These are phyloP conservation scores for Ochotona princeps DNA, from an alignment of 2,113 vertebrate genomes.

Conservation along the genomic window DNA sequence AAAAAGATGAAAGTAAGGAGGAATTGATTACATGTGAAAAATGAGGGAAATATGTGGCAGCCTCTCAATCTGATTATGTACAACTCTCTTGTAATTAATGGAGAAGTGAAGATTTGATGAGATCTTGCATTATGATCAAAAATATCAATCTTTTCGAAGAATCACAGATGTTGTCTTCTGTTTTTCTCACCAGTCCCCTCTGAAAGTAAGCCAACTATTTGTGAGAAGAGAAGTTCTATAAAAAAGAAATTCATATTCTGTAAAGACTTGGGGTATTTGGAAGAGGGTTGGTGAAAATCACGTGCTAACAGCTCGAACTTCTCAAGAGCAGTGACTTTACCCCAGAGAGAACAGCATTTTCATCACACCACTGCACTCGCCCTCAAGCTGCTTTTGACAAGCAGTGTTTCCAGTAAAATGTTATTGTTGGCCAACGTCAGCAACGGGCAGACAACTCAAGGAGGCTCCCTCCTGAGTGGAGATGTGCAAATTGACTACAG, in stretches of 20 bases:
- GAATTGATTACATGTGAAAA: not conserved
- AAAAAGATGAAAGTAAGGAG: slow-evolving; percentile 62
- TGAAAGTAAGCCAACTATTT: slow-evolving; percentile 67
- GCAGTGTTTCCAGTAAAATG: slow-evolving; percentile 83
- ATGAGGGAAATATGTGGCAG: rapidly evolving
- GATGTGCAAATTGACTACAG: slow-evolving; percentile 84
- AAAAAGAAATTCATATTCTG: slow-evolving; percentile 72
- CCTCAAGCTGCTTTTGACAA: slow-evolving; percentile 84
- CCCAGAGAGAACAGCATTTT: slow-evolving; percentile 83
- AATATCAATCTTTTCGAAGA: not conserved
- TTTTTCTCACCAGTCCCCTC: not conserved
- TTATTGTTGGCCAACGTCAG: slow-evolving; percentile 82
- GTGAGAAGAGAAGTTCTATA: slow-evolving; percentile 70
- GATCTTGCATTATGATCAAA: not conserved
- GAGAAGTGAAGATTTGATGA: not conserved
- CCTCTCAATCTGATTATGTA: not conserved
- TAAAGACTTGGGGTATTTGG: slow-evolving; percentile 67
- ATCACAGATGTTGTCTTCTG: not conserved
- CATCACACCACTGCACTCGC: slow-evolving; percentile 70
- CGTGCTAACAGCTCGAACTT: slow-evolving; percentile 78
- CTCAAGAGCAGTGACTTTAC: slow-evolving; percentile 71
- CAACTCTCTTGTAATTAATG: not conserved
- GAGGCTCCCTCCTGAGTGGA: slow-evolving; percentile 77
- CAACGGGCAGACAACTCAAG: slow-evolving; percentile 69
- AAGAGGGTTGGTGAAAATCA: slow-evolving; percentile 76